Conservation (phyloP, 64 coral and sea anemone genomes). For the Pocillopora verrucosa region DNA sequence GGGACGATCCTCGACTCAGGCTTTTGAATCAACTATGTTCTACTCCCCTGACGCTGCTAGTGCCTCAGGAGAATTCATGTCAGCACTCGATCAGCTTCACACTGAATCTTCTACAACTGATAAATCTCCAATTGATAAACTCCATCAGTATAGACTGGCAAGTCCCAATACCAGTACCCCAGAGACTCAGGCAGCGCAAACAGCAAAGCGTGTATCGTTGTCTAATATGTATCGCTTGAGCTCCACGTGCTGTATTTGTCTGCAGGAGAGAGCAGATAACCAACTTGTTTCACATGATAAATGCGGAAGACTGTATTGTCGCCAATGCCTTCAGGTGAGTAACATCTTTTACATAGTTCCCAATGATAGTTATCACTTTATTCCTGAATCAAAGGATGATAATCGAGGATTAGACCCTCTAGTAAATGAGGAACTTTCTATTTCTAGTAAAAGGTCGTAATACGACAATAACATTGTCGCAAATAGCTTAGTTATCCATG, state of each 20-base stretch:
- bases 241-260: conserved; percentile 37
- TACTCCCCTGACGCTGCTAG: conserved; percentile 10
- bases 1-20: not conserved
- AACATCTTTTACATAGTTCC: too few species aligned
- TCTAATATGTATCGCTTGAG: conserved; percentile 47
- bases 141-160: not conserved
- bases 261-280: not conserved
- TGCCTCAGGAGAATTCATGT: not conserved
- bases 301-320: conserved; percentile 49
- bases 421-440: too few species aligned
- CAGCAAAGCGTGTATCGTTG: conserved; percentile 28
- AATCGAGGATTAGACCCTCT: too few species aligned
- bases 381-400: too few species aligned
- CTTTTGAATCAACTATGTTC: not conserved
- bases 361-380: too few species aligned
- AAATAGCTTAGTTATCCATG: too few species aligned
- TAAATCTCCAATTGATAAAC: not conserved
- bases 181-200: not conserved
- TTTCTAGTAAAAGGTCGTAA: too few species aligned
- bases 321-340: conserved; percentile 47
- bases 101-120: not conserved
- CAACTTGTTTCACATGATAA: conserved; percentile 45
- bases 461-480: too few species aligned
- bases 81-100: conserved; percentile 11
- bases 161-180: conserved; percentile 11